Evolutionary conservation across 2,797 vertebrate genomes (phyloP).

Genomic region (Notoglanidium macrostoma): DNA sequence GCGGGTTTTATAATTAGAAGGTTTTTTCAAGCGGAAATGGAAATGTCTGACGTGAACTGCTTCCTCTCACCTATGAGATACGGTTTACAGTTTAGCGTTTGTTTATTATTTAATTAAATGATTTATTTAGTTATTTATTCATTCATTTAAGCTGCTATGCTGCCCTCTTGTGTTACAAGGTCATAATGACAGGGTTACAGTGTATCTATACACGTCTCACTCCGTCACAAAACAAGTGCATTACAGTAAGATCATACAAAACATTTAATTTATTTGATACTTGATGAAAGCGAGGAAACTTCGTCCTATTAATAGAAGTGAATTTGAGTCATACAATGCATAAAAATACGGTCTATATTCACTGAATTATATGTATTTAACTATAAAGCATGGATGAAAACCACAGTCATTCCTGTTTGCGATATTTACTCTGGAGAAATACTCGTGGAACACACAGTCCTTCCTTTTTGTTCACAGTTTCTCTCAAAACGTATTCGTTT

Average conservation of each 20-base stretch:
- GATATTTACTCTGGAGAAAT: constrained; percentile 95
- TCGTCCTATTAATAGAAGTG: neutral
- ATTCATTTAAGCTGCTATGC: no score
- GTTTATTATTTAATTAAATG: neutral
- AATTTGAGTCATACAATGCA: neutral
- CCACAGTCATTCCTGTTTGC: constrained; percentile 67
- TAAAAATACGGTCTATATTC: neutral
- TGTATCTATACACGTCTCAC: neutral
- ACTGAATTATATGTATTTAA: neutral
- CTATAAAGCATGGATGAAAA: neutral
- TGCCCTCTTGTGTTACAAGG: neutral
- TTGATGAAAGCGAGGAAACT: neutral
- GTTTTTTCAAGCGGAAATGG: neutral
- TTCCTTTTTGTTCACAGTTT: constrained; percentile 96
- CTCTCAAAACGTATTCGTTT: constrained; percentile 89
- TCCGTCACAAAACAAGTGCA: neutral
- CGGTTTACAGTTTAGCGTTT: neutral
- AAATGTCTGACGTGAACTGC: neutral
- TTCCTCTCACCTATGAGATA: neutral
- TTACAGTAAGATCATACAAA: neutral
- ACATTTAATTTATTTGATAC: constrained; percentile 15
- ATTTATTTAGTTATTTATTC: neutral
- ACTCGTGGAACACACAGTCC: constrained; percentile 87
- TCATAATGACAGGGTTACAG: neutral
- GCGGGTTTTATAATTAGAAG: neutral